These are phyloP conservation scores for Cyanocitta stelleri DNA, from an alignment of 2,113 vertebrate genomes.

Conservation along the genomic window DNA sequence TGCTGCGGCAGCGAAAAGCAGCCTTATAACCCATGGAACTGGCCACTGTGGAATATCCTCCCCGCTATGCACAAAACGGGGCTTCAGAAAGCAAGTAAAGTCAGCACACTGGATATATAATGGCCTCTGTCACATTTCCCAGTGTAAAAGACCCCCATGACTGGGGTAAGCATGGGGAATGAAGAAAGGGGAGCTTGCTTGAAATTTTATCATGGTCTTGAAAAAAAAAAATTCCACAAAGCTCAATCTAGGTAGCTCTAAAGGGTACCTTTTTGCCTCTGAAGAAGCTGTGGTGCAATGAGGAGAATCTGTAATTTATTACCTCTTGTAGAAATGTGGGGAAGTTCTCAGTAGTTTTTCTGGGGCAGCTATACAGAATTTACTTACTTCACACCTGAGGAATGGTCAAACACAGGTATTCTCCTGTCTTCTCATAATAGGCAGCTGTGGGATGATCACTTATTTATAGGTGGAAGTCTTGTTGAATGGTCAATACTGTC, in stretches of 20 bases:
- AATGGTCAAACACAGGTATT: neutral
- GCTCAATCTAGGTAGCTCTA: neutral
- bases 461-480: neutral
- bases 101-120: conserved; percentile 20
- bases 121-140: neutral
- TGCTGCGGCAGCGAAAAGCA: conserved; percentile 3
- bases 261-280: neutral
- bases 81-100: neutral
- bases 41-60: conserved; percentile 36
- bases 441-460: accelerated
- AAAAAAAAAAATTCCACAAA: neutral
- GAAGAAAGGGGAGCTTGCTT: neutral
- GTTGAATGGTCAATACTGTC: neutral
- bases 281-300: neutral
- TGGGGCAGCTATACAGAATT: neutral
- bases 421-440: neutral
- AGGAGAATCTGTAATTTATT: neutral
- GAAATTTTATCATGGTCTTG: neutral
- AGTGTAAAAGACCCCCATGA: neutral
- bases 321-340: neutral
- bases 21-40: conserved; percentile 39
- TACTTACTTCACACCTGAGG: neutral
- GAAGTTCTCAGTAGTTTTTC: neutral
- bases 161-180: neutral
- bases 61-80: neutral